Conservation (phyloP, 2,113 vertebrate genomes). For the Proteles cristata region DNA sequence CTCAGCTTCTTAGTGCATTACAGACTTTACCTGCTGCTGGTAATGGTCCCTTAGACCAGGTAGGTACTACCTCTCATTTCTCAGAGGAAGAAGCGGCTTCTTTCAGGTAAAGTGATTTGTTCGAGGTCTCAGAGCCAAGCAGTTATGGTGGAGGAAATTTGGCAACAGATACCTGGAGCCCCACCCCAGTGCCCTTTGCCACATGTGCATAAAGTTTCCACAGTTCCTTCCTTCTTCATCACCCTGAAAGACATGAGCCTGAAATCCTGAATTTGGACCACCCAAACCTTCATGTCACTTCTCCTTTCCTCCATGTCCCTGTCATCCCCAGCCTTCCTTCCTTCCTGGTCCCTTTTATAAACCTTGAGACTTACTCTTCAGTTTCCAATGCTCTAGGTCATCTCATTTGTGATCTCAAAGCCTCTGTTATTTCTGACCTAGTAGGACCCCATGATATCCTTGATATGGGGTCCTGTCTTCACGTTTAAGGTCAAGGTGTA, state of each 20-base stretch:
- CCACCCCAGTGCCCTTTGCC: not conserved
- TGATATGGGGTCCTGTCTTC: not conserved
- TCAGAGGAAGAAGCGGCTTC: not conserved
- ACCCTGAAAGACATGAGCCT: not conserved
- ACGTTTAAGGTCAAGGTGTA: not conserved
- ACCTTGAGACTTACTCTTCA: not conserved
- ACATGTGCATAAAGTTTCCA: no score
- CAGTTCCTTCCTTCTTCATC: not conserved
- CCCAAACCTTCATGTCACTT: not conserved
- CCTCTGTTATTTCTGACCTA: not conserved
- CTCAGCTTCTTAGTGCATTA: no score
- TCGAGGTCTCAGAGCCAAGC: not conserved
- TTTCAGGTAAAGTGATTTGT: not conserved
- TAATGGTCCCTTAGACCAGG: accelerated
- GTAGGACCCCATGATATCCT: not conserved
- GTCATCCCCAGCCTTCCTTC: not conserved
- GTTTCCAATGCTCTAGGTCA: not conserved
- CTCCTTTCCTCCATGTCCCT: not conserved
- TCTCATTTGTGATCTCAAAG: not conserved
- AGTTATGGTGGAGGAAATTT: no score
- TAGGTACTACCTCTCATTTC: not conserved
- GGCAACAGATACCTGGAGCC: not conserved
- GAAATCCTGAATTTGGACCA: not conserved
- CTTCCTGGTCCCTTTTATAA: not conserved
- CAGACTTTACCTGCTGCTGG: accelerated